Evolutionary conservation across 2,113 vertebrate species (phyloP), one percentile per base, ranked within the genome.

Genomic region (Fulmarus glacialis): DNA sequence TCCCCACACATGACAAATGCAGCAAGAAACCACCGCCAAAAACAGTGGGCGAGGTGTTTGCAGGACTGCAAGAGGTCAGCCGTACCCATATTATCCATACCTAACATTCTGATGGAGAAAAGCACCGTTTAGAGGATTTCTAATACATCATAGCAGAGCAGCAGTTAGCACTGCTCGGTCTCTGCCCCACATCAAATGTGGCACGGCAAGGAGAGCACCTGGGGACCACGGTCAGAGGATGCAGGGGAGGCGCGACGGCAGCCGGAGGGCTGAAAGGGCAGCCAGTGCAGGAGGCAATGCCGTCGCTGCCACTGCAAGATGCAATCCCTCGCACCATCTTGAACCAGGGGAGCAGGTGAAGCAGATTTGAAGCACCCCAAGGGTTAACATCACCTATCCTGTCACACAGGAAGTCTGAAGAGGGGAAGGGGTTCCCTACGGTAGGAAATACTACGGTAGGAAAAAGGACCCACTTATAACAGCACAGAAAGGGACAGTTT

Each of bases 361-460:
- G 34, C 36, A 52, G 38, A 26, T 11, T 1, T 14, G 48, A 80
- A 56, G 59, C 68, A 58, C 8, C 47, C 19, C 11, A 32, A 47
- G 72, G 34, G 53, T 64, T 70, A 71, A 58, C 4, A 2, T n/a
- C 48, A 82, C 47, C 27, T 3, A 1, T 4, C 26, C 23, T 59
- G 58, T 29, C 52, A 67, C 52, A 50, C 8, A 12, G 48, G 18
- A 48, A 36, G 2, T 0, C 40, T 53, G 75, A 60, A 12, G 17
- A 36, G n/a, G 20, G 40, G 10, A 38, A 77, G 58, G 62, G 53
- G 18, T 36, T 83, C 40, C n/a, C n/a, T n/a, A n/a, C n/a, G n/a
- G n/a, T n/a, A n/a, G n/a, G n/a, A 26, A 75, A 70, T 4, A n/a
- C 15, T 9, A 9, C 0, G 0, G 9, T 6, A 47, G 27, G 23